Conservation (phyloP, 2,888 invertebrate genomes). For the Leptinotarsa haldemani region DNA sequence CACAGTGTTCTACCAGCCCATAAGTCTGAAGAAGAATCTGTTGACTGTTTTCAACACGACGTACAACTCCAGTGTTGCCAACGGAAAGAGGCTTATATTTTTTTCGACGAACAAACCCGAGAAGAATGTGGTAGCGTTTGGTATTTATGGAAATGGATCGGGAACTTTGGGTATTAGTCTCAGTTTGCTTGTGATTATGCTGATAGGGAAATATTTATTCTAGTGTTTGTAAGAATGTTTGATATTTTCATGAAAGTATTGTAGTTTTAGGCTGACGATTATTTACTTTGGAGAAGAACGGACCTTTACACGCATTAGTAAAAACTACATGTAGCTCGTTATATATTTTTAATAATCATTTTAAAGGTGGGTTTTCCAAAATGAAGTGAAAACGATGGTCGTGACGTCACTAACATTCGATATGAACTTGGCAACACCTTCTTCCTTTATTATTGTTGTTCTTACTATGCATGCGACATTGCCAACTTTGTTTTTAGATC, state of each 20-base stretch:
- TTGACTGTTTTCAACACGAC: slow-evolving; percentile 43
- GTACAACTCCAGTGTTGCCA: slow-evolving; percentile 35
- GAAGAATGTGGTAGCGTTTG: slow-evolving; percentile 44
- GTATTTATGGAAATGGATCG: slow-evolving; percentile 37
- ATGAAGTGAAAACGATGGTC: no score
- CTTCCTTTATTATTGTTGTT: no score
- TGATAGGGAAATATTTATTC: neutral
- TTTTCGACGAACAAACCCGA: slow-evolving; percentile 28
- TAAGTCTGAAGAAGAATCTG: slow-evolving; percentile 46
- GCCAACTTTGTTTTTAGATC: no score
- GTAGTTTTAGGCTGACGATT: no score
- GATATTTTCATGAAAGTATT: neutral
- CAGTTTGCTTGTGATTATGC: neutral
- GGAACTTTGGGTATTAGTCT: neutral
- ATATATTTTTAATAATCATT: no score
- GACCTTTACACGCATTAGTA: no score
- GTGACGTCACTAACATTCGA: no score
- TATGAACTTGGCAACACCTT: no score
- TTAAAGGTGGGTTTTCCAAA: no score
- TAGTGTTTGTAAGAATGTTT: neutral
- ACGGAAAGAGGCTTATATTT: slow-evolving; percentile 27
- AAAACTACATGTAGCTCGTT: no score
- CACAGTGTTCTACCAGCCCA: slow-evolving; percentile 46
- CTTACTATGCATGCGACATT: no score
- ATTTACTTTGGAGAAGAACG: no score